Evolutionary conservation across 2,797 vertebrate genomes (phyloP).

Genomic region (Tiaroga cobitis): DNA sequence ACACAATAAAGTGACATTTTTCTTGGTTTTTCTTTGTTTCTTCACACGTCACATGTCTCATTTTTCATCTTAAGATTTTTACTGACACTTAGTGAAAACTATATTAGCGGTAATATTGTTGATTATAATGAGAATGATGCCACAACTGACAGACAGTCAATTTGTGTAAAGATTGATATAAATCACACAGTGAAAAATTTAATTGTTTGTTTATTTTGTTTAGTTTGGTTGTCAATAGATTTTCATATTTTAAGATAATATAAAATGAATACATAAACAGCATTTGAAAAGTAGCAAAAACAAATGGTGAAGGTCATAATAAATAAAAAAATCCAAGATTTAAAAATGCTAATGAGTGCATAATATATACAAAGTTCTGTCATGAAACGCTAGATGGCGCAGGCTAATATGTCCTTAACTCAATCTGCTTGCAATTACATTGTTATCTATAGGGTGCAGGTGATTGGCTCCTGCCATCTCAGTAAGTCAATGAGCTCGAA

Average conservation of each 20-base stretch:
- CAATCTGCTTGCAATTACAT: no score
- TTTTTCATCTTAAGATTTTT: neutral
- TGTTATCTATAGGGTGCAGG: no score
- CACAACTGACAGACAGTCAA: neutral
- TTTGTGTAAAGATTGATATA: neutral
- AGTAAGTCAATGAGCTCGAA: no score
- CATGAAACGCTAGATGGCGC: no score
- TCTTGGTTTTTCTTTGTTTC: neutral
- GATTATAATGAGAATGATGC: neutral
- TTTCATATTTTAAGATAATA: neutral
- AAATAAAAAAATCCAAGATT: neutral
- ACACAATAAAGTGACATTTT: neutral
- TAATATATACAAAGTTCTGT: neutral
- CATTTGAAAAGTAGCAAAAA: neutral
- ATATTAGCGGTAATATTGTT: neutral
- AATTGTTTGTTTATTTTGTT: neutral
- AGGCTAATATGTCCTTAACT: no score
- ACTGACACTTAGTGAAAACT: neutral
- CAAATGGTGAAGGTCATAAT: neutral
- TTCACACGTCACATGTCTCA: neutral
- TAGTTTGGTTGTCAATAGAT: neutral
- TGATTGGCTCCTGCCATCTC: no score
- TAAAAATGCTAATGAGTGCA: neutral
- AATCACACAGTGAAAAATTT: neutral
- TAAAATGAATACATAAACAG: neutral